Evolutionary conservation across 2,888 invertebrate genomes (phyloP).

Genomic region (Candidula unifasciata): DNA sequence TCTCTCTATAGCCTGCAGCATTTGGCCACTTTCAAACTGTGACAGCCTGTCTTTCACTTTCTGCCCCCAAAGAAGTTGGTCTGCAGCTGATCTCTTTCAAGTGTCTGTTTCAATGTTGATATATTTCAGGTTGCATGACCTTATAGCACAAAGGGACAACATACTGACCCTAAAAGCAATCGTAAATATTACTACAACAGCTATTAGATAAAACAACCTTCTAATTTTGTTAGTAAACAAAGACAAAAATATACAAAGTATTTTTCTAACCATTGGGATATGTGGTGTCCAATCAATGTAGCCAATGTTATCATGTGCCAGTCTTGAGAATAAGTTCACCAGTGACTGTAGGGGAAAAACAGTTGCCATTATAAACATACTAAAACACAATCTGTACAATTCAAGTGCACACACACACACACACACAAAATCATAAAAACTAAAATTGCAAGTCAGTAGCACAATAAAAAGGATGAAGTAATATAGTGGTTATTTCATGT

Average conservation of each 20-base stretch:
- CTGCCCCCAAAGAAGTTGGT: too few species aligned
- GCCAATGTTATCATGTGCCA: constrained; percentile 87
- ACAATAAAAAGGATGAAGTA: too few species aligned
- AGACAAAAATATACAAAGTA: background rate
- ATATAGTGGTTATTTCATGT: too few species aligned
- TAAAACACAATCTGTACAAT: background rate
- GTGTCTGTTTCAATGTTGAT: too few species aligned
- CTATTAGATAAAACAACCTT: too few species aligned
- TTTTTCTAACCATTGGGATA: constrained; percentile 81
- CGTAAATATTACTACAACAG: background rate
- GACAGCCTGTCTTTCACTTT: too few species aligned
- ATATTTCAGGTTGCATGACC: too few species aligned
- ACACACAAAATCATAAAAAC: background rate
- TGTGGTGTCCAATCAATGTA: constrained; percentile 92
- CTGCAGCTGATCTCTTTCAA: too few species aligned
- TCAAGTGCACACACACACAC: background rate
- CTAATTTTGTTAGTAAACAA: too few species aligned
- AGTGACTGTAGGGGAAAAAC: constrained; percentile 80
- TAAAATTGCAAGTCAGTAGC: too few species aligned
- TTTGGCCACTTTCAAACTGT: too few species aligned
- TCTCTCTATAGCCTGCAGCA: too few species aligned
- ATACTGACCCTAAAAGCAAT: background rate
- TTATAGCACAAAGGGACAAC: background rate
- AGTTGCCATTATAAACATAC: background rate
- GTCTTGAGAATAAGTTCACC: constrained; percentile 85